These are phyloP conservation scores for Mycalesis mineus DNA, from an alignment of 2,888 invertebrate genomes.

Conservation along the genomic window DNA sequence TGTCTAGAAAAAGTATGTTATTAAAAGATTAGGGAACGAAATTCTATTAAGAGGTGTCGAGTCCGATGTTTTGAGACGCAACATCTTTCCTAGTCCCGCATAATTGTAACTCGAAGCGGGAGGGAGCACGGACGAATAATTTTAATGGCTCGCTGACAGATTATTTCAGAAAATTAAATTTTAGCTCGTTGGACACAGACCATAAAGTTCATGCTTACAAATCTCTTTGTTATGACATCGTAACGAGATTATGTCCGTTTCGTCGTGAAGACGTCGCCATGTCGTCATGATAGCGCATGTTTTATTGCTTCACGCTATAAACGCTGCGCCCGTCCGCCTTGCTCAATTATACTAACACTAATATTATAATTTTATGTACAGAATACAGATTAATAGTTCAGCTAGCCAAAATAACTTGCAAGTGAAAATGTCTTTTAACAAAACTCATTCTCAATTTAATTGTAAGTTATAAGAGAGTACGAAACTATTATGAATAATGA, in stretches of 20 bases:
- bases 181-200: conserved; percentile 76
- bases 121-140: conserved; percentile 65
- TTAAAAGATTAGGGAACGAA: conserved; percentile 14
- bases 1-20: not conserved
- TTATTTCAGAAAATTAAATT: conserved; percentile 79
- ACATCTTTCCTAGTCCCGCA: conserved; percentile 35
- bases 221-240: conserved; percentile 79
- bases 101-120: conserved; percentile 47
- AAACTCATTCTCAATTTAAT: no score
- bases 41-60: conserved; percentile 28
- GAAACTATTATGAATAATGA: no score
- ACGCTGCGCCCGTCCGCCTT: conserved; percentile 45
- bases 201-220: conserved; percentile 78
- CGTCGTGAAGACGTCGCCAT: conserved; percentile 68
- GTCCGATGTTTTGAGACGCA: conserved; percentile 26
- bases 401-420: not conserved
- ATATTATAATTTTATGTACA: not conserved
- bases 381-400: not conserved
- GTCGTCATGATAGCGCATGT: conserved; percentile 64
- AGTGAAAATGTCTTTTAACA: no score
- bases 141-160: conserved; percentile 73
- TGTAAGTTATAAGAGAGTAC: no score
- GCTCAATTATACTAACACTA: conserved; percentile 49
- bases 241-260: conserved; percentile 76
- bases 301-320: conserved; percentile 72